Percentiles rank a stretch among this genome's conserved stretches.
Conservation (phyloP, 2,797 vertebrate species). For the Ctenosaura bakeri region DNA sequence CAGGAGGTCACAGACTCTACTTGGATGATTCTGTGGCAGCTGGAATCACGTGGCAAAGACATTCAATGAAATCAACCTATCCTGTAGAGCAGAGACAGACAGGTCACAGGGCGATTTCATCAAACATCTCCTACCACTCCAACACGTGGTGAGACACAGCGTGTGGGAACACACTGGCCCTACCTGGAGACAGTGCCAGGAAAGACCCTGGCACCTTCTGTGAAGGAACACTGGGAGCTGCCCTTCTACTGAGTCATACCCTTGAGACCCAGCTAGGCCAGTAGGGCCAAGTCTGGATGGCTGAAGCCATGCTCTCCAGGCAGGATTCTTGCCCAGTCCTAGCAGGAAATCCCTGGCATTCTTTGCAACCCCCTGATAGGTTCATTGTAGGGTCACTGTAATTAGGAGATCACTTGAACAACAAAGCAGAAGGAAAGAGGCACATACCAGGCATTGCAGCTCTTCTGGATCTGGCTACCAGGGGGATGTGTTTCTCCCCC, state of each 20-base stretch:
- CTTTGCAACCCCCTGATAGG: too few relatives aligned
- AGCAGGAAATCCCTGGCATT: too few relatives aligned
- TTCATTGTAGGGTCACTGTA: too few relatives aligned
- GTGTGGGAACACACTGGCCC: too few relatives aligned
- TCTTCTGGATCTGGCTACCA: conserved; percentile 77
- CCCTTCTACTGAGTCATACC: too few relatives aligned
- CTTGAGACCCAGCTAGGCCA: too few relatives aligned
- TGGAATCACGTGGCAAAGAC: conserved; percentile 73
- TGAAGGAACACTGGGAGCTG: too few relatives aligned
- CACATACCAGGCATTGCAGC: conserved; percentile 89
- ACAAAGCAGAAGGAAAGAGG: rapidly evolving
- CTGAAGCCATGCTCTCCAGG: not conserved
- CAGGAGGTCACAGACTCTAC: rapidly evolving
- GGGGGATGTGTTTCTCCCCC: conserved; percentile 73
- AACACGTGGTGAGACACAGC: too few relatives aligned
- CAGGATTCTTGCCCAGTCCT: too few relatives aligned
- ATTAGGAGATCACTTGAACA: not conserved
- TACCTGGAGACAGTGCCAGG: too few relatives aligned
- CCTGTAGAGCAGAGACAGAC: conserved; percentile 75
- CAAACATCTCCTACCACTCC: conserved; percentile 81
- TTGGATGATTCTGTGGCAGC: rapidly evolving
- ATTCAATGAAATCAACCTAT: conserved; percentile 91
- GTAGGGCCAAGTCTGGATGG: not conserved
- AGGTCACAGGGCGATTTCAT: conserved; percentile 91
- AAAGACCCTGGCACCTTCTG: too few relatives aligned